Evolutionary conservation across 2,888 invertebrate genomes (phyloP), one percentile per base, ranked within the genome.

Genomic region (Lasioglossum lativentre): DNA sequence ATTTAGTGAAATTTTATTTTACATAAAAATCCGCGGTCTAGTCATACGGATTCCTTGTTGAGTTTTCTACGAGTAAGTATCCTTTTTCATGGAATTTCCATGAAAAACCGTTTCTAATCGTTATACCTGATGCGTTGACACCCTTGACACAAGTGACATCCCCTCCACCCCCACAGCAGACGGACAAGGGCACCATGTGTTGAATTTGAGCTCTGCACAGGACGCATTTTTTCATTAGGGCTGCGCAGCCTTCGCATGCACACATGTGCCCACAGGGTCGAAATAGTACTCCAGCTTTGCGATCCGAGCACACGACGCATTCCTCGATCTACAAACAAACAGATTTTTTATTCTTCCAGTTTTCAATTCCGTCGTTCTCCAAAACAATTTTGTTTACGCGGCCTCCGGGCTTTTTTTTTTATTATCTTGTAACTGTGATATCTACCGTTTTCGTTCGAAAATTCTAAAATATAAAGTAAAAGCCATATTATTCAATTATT

Each of bases 221-320:
- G 27, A 99, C 98, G 96, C 99, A 99, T 96, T 99, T 99, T 96
- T 99, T 99, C 99, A 99, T 99, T 92, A 99, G 97, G 89, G 97
- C 97, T 86, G 99, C 98, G 96, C 99, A 99, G 92, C 97, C 96
- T 90, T 97, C 97, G 96, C 98, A 98, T 34, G 98, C 98, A 96
- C 98, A 98, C 97, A 99, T 98, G 96, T 99, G 99, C 77, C 98
- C 98, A 96, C 99, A 99, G 42, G 99, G 99, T 91, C 98, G 98
- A 96, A 99, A 99, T 94, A 99, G 96, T 80, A 99, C 98, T 34
- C 98, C 97, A 40, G 99, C 98, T 93, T 98, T 97, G 95, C 98
- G 98, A 96, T 98, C 98, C 30, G 99, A 99, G 95, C 99, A 99
- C 63, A 99, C 99, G 90, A 99, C 97, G 95, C 99, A 99, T 96